phyloP scores from a whole-genome alignment of 2,797 vertebrate species.

The Trachurus trachurus region DNA sequence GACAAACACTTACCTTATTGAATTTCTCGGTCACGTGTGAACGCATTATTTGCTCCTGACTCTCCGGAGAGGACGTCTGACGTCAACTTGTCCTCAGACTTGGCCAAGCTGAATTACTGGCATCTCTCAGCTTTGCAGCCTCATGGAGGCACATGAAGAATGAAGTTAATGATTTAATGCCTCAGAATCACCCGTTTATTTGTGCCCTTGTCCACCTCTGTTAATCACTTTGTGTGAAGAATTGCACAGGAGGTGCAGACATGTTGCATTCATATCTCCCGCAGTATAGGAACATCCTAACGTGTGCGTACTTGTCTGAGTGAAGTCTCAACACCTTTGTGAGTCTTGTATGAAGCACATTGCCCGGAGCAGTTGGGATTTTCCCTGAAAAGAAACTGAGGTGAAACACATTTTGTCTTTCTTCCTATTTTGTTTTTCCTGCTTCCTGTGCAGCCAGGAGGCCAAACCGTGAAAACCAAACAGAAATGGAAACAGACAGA shows the following conservation, averaged over 20 bases:
- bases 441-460: slow-evolving; percentile 65
- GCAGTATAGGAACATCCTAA: slow-evolving; percentile 19
- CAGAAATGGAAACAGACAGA: slow-evolving; percentile 74
- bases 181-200: slow-evolving; percentile 50
- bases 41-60: slow-evolving; percentile 56
- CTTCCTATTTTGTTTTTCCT: slow-evolving; percentile 67
- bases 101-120: slow-evolving; percentile 36
- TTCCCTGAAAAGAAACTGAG: slow-evolving; percentile 72
- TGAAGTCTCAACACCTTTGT: slow-evolving; percentile 54
- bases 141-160: slow-evolving; percentile 32
- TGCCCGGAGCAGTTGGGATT: slow-evolving; percentile 67
- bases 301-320: slow-evolving; percentile 60
- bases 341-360: slow-evolving; percentile 35
- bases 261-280: slow-evolving; percentile 21
- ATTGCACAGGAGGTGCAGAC: slow-evolving; percentile 7
- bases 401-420: slow-evolving; percentile 62
- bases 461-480: slow-evolving; percentile 73
- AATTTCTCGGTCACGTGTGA: slow-evolving; percentile 60
- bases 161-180: slow-evolving; percentile 38
- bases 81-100: slow-evolving; percentile 55
- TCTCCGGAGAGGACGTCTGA: slow-evolving; percentile 58
- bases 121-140: slow-evolving; percentile 37
- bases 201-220: slow-evolving; percentile 28
- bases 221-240: slow-evolving; percentile 49
- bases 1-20: slow-evolving; percentile 73